Evolutionary conservation across 2,113 vertebrate species (phyloP), one percentile per base, ranked within the genome.

Genomic region (Alethe diademata): DNA sequence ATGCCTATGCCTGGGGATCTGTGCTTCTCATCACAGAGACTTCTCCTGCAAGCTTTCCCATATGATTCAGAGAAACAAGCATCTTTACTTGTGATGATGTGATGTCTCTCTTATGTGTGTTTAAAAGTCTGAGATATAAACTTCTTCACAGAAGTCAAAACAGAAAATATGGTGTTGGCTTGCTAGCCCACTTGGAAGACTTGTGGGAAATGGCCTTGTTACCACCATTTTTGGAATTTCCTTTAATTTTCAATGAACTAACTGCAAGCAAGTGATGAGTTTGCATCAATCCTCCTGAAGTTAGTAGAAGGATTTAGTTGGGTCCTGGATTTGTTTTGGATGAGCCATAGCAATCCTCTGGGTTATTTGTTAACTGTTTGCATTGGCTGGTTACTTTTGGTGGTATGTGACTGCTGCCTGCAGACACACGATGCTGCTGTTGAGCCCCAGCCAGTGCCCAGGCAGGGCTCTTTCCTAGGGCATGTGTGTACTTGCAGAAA

Each of bases 401-500:
- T 36, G 47, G 53, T 61, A 53, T 74, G 66, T 35, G 51, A 74
- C 29, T n/a, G 67, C 45, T 92, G 67, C 33, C 38, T 9, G 3
- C 65, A 89, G 92, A 82, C 60, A 35, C 62, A 90, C 8, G 24
- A 82, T 4, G 10, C 57, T 79, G 66, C 22, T 26, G 10, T 5
- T 80, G 91, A 94, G 75, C 48, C 33, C 36, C 62, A 90, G 93
- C 73, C 89, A 85, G 74, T 73, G 75, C 75, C 90, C 28, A 2
- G 62, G 70, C 64, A 91, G 36, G 64, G 45, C 38, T 83, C 60
- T 90, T 70, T 36, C 73, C 51, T 58, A 62, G 81, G 78, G 86
- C 57, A 86, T 80, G 51, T 74, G 79, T 90, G 80, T 67, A 66
- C 86, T 90, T 87, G 61, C 42, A 92, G 81, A 88, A 91, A 88